A percentile compares a stretch with the other conserved stretches of the same genome.
Evolutionary conservation across 2,797 vertebrate species (phyloP).

Genomic region (Pangasius sanitwongsei): DNA sequence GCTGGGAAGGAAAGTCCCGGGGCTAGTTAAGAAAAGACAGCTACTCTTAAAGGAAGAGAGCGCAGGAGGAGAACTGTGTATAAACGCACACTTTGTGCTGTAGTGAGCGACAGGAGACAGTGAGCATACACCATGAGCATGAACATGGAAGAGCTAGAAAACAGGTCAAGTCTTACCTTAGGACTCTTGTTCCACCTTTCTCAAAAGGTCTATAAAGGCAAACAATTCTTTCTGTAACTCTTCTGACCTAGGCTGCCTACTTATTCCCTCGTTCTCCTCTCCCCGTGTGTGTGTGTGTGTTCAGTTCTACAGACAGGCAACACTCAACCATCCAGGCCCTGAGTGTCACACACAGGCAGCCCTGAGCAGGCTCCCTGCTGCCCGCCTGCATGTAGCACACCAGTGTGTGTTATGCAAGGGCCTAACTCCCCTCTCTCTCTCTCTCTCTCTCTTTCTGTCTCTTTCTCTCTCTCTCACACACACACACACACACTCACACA

Average conservation of each 20-base stretch:
- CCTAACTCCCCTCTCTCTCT: constrained; percentile 67
- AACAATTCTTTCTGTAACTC: constrained; percentile 22
- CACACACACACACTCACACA: constrained; percentile 49
- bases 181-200: constrained; percentile 9
- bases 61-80: neutral
- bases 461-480: constrained; percentile 55
- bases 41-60: neutral
- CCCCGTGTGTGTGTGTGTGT: neutral
- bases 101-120: constrained; percentile 9
- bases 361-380: constrained; percentile 64
- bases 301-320: constrained; percentile 16
- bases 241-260: neutral
- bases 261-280: constrained; percentile 13
- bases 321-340: constrained; percentile 41
- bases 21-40: constrained; percentile 10
- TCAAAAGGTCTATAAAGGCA: constrained; percentile 8
- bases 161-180: constrained; percentile 48
- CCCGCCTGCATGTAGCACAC: constrained; percentile 73
- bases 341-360: constrained; percentile 65
- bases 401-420: constrained; percentile 80
- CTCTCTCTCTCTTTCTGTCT: constrained; percentile 61
- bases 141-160: constrained; percentile 8
- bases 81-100: constrained; percentile 19
- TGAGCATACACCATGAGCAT: neutral
- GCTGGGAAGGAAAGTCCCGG: constrained; percentile 15